Evolutionary conservation across 2,888 invertebrate species (phyloP).

Genomic region (Syritta pipiens): DNA sequence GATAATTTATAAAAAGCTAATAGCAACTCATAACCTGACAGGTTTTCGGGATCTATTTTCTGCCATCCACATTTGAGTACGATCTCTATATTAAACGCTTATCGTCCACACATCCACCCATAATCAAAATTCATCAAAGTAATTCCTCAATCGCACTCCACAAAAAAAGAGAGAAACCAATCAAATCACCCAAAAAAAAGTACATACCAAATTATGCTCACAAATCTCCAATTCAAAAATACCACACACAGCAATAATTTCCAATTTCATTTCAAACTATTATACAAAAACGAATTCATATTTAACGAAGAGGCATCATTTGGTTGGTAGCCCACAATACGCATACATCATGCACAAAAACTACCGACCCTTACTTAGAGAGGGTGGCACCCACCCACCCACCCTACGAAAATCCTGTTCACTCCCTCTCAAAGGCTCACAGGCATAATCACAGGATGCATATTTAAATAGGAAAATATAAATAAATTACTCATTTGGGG

Average conservation of each 20-base stretch:
- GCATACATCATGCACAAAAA: not conserved
- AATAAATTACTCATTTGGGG: constrained; percentile 66
- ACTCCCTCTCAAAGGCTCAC: constrained; percentile 8
- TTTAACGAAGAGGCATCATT: constrained; percentile 39
- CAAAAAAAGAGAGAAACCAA: not conserved
- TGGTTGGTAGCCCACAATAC: constrained; percentile 34
- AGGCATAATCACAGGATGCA: constrained; percentile 56
- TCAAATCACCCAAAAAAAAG: not conserved
- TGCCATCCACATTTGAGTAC: too few relatives aligned
- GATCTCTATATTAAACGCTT: too few relatives aligned
- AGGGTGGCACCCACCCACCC: not conserved
- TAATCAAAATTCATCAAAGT: too few relatives aligned
- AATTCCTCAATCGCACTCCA: not conserved
- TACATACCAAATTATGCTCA: constrained; percentile 28
- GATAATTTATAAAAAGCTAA: too few relatives aligned
- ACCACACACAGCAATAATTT: constrained; percentile 42
- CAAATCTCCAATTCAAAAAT: constrained; percentile 34
- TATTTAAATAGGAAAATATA: constrained; percentile 62
- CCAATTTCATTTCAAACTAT: constrained; percentile 47
- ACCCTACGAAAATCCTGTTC: too few relatives aligned
- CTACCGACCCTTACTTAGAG: too few relatives aligned
- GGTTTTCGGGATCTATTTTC: too few relatives aligned
- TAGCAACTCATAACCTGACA: too few relatives aligned
- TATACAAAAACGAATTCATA: constrained; percentile 17
- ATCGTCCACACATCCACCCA: too few relatives aligned